Conservation (phyloP, 2,888 invertebrate genomes). For the Drymonia ruficornis region DNA sequence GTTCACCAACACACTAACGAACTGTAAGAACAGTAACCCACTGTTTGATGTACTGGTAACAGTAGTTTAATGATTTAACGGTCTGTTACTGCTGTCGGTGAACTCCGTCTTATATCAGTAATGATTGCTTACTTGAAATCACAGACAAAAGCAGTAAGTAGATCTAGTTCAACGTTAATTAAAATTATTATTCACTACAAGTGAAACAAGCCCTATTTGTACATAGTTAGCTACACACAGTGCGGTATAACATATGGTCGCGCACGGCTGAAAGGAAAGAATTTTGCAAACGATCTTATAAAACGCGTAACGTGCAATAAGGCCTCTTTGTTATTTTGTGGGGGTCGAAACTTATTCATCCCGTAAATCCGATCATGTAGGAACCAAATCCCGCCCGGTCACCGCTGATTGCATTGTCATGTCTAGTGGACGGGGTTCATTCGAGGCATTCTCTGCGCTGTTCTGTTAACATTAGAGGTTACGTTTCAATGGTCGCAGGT, state of each 20-base stretch:
- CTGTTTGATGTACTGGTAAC: no score
- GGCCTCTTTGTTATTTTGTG: constrained; percentile 80
- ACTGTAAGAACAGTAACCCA: no score
- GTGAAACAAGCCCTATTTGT: no score
- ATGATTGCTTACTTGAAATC: no score
- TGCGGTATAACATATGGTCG: constrained; percentile 9
- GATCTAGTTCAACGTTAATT: no score
- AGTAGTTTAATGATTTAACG: no score
- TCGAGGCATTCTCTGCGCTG: constrained; percentile 38
- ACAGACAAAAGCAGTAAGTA: no score
- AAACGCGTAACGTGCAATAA: constrained; percentile 76
- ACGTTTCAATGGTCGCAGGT: constrained; percentile 23
- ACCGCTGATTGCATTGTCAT: constrained; percentile 85
- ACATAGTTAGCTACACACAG: no score
- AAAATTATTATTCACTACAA: no score
- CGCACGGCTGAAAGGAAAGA: constrained; percentile 54
- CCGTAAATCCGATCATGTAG: constrained; percentile 84
- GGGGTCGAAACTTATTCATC: constrained; percentile 84
- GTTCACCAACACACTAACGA: no score
- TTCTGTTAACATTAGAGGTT: constrained; percentile 13
- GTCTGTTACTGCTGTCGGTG: no score
- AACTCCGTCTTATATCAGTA: no score
- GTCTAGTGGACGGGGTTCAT: constrained; percentile 60
- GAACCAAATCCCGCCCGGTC: constrained; percentile 83
- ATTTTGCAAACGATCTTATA: constrained; percentile 77